phyloP scores from a whole-genome alignment of 2,113 vertebrate species.

The Brevimyrus niger region DNA sequence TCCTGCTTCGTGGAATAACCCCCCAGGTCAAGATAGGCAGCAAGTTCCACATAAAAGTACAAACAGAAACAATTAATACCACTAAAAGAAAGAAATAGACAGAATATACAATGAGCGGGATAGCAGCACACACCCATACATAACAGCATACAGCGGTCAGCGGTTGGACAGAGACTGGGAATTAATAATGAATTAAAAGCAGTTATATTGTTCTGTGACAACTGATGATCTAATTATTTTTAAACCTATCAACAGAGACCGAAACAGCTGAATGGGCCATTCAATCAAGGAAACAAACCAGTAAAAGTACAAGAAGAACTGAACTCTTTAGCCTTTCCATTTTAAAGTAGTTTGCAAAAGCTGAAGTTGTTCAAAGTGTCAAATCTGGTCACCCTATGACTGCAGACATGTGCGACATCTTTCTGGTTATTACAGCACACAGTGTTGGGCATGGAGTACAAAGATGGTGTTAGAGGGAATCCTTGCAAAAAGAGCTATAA shows the following conservation, averaged over 20 bases:
- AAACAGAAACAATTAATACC: too few relatives aligned
- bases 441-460: not conserved
- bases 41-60: not conserved
- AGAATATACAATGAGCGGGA: too few relatives aligned
- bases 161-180: too few relatives aligned
- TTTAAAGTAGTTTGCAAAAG: not conserved
- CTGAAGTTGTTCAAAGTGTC: not conserved
- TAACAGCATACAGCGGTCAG: too few relatives aligned
- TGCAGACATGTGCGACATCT: not conserved
- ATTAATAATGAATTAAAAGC: too few relatives aligned
- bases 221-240: too few relatives aligned
- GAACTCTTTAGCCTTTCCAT: not conserved
- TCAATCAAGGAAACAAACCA: not conserved
- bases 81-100: too few relatives aligned
- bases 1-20: too few relatives aligned
- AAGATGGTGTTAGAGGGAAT: not conserved
- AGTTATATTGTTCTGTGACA: too few relatives aligned
- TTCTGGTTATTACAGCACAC: not conserved
- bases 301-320: too few relatives aligned
- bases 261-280: not conserved
- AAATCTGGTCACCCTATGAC: not conserved
- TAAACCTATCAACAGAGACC: too few relatives aligned
- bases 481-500: not conserved
- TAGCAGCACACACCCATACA: too few relatives aligned
- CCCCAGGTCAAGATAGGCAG: not conserved